Evolutionary conservation across 37 sponge, comb jelly and placozoan species (phyloP), one percentile per base, ranked within the genome.

Genomic region (Hormiphora californensis): DNA sequence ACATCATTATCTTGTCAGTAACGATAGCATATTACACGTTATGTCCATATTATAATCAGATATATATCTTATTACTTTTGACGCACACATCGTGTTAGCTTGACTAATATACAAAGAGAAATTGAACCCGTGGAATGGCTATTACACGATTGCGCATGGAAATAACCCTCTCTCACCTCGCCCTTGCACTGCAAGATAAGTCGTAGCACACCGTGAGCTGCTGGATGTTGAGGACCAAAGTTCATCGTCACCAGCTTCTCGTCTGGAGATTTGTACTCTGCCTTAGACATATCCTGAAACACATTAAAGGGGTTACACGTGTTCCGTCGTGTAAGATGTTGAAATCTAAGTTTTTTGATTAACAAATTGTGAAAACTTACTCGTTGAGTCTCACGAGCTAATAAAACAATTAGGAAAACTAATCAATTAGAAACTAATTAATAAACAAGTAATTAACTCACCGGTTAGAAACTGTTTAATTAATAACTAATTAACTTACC

Each of bases 181-280:
- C 99, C 99, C 62, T 85, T 90, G 2, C 92, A 65, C 61, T 98
- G 90, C 91, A 92, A 88, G 32, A 98, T 88, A 46, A 98, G 89
- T 55, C 99, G 69, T 25, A 98, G 89, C 31, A 98, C 99, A 15
- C 99, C 99, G 67, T 98, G 99, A 68, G 99, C 99, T 32, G 99
- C 99, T 32, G 99, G 99, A 55, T 98, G 99, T 54, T 98, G 99
- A 17, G 99, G 99, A 44, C 99, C 99, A 88, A 98, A 98, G 89
- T 98, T 98, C 40, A 98, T 86, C 9, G 94, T 91, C 54, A 92
- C 54, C 69, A 68, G 73, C 90, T 93, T 17, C 78, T 89, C 55
- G 92, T 89, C 38, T 21, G 81, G 81, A 21, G 46, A 39, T 28
- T 73, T 73, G 81, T 73, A 73, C 27, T 27, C 39, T 11, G 81